A percentile compares a stretch with the other conserved stretches of the same genome.
These are phyloP conservation scores for crab-eating macaque (Macaca fascicularis) DNA, from an alignment of 2,113 vertebrate species.

Conservation along the genomic window T2T-MFA8v1.1 NC_088390.1:47932501-47933000, in stretches of 20 bases:
- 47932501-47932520: slow-evolving; percentile 36
- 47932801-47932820: not conserved
- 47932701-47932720: not conserved
- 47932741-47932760: not conserved
- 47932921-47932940: slow-evolving; percentile 26
- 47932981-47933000: not conserved
- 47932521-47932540: not conserved
- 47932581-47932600: slow-evolving; percentile 51
- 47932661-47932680: not conserved
- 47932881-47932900: slow-evolving; percentile 4
- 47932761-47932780: not conserved
- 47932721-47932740: not conserved
- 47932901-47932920: not conserved
- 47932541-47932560: slow-evolving; percentile 25
- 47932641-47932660: slow-evolving; percentile 27
- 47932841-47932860: not conserved
- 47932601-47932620: slow-evolving; percentile 16
- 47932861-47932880: not conserved
- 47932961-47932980: slow-evolving; percentile 15
- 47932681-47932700: slow-evolving; percentile 20
- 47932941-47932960: slow-evolving; percentile 40
- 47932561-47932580: slow-evolving; percentile 28
- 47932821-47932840: slow-evolving; percentile 23
- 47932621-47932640: slow-evolving; percentile 6
- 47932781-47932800: not conserved